Percentiles rank a stretch among this genome's conserved stretches.
Conservation (phyloP, 2,113 vertebrate species). For the Odocoileus virginianus region DNA sequence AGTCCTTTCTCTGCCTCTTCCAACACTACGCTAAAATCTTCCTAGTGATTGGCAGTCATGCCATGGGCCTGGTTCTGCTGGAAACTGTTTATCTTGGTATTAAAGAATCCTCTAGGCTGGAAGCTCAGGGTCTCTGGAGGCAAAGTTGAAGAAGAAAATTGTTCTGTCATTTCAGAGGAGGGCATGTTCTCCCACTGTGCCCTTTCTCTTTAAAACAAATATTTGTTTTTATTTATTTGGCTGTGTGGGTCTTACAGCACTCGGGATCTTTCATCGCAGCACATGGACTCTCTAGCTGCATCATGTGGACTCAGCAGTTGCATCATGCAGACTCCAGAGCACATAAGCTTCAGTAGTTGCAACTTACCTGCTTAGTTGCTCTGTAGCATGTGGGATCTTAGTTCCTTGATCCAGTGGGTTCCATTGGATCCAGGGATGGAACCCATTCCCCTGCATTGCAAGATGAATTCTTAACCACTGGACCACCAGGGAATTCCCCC, state of each 20-base stretch:
- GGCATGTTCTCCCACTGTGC: not conserved
- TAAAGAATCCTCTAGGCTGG: not conserved
- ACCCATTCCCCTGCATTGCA: not conserved
- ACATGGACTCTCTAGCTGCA: not conserved
- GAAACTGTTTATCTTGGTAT: not conserved
- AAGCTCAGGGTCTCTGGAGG: not conserved
- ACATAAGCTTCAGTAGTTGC: not conserved
- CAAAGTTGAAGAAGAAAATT: not conserved
- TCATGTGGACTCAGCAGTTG: not conserved
- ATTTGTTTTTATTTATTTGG: not conserved
- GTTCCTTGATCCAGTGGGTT: not conserved
- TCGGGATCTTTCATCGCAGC: not conserved
- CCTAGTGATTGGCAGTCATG: not conserved
- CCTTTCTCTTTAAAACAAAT: not conserved
- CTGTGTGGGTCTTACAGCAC: not conserved
- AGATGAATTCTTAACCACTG: not conserved
- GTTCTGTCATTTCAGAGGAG: not conserved
- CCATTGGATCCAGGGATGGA: not conserved
- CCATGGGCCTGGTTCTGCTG: not conserved
- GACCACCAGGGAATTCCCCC: not conserved
- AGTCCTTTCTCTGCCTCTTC: not conserved
- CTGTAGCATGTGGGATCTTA: not conserved
- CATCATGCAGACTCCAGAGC: not conserved
- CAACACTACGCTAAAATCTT: not conserved
- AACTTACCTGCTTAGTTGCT: not conserved